Percentiles rank a stretch among this genome's conserved stretches.
phyloP scores from a whole-genome alignment of 2,888 invertebrate species.

The Tipula unca region DNA sequence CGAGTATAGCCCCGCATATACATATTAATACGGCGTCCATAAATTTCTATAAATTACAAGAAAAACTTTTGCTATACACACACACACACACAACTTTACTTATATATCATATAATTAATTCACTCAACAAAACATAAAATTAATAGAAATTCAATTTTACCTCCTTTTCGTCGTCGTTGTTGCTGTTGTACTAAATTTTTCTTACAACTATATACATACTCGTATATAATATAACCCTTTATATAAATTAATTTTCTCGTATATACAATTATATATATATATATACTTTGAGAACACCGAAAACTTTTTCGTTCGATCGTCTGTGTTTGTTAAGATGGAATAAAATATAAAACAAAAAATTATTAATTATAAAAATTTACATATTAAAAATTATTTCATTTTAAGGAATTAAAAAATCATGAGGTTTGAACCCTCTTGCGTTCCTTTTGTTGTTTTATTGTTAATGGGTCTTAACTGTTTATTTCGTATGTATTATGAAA shows the following conservation, averaged over 20 bases:
- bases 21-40: too few relatives aligned
- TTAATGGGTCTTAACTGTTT: too few relatives aligned
- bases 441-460: too few relatives aligned
- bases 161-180: not conserved
- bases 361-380: not conserved
- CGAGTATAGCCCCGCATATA: too few relatives aligned
- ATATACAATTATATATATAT: not conserved
- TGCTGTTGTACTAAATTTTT: not conserved
- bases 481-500: too few relatives aligned
- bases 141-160: not conserved
- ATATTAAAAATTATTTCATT: not conserved
- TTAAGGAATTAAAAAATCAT: not conserved
- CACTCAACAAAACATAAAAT: not conserved
- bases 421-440: not conserved
- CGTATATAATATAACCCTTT: too few relatives aligned
- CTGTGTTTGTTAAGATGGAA: not conserved
- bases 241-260: not conserved
- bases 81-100: too few relatives aligned
- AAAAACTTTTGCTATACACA: too few relatives aligned
- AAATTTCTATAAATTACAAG: too few relatives aligned
- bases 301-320: not conserved
- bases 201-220: too few relatives aligned
- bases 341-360: not conserved
- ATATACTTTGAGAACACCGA: too few relatives aligned
- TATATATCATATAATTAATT: not conserved